Evolutionary conservation across 2,888 invertebrate species (phyloP).

Genomic region (Thecocarcelia acutangulata): DNA sequence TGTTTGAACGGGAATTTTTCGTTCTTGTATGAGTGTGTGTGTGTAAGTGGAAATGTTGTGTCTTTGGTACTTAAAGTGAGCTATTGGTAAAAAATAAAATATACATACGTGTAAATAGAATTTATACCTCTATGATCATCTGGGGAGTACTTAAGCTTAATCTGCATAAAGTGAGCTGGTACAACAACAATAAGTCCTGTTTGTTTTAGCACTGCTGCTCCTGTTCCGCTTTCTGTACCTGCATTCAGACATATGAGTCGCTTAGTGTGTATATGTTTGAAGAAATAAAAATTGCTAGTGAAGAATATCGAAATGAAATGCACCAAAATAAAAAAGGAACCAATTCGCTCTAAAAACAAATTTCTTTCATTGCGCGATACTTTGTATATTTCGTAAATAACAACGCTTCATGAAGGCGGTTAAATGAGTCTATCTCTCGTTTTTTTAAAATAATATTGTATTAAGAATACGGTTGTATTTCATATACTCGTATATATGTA

Average conservation of each 20-base stretch:
- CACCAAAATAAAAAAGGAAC: constrained; percentile 49
- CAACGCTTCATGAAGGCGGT: constrained; percentile 58
- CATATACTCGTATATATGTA: neutral
- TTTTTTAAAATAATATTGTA: constrained; percentile 44
- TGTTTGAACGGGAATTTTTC: constrained; percentile 49
- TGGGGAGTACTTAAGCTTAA: constrained; percentile 80
- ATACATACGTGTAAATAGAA: constrained; percentile 80
- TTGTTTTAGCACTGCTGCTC: constrained; percentile 38
- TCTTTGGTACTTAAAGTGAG: constrained; percentile 69
- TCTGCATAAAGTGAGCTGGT: constrained; percentile 75
- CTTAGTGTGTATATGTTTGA: constrained; percentile 21
- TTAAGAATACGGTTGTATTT: constrained; percentile 37
- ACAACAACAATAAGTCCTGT: constrained; percentile 51
- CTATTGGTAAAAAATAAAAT: constrained; percentile 77
- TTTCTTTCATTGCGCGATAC: constrained; percentile 66
- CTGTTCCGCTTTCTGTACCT: constrained; percentile 51
- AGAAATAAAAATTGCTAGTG: constrained; percentile 44
- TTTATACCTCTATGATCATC: constrained; percentile 79
- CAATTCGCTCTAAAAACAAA: constrained; percentile 68
- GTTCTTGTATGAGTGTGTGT: constrained; percentile 29
- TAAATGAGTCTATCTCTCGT: constrained; percentile 35
- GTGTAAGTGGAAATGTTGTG: constrained; percentile 42
- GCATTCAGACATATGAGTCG: constrained; percentile 33
- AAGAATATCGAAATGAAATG: constrained; percentile 43
- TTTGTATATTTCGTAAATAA: constrained; percentile 35